These are phyloP conservation scores for Sminthopsis crassicaudata DNA, from an alignment of 2,113 vertebrate genomes.

Conservation along the genomic window DNA sequence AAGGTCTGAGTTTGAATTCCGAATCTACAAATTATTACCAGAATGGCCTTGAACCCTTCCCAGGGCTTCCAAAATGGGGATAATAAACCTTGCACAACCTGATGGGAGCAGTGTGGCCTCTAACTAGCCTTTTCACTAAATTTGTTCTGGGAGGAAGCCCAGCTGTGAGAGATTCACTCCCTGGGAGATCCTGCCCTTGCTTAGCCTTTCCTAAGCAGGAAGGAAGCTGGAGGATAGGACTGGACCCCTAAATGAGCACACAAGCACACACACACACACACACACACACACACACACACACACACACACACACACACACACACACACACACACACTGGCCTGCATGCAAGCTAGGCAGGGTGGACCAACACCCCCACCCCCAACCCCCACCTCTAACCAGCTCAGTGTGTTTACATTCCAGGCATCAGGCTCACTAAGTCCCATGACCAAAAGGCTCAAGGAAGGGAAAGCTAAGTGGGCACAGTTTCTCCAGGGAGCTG, in stretches of 20 bases:
- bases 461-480: neutral
- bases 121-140: neutral
- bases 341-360: neutral
- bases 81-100: neutral
- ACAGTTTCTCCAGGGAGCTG: neutral
- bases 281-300: no score
- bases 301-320: neutral
- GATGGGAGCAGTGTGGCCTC: neutral
- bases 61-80: neutral
- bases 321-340: neutral
- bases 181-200: neutral
- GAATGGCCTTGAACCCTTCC: neutral
- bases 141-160: neutral
- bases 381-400: neutral
- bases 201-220: neutral
- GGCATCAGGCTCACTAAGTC: constrained; percentile 4
- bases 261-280: neutral
- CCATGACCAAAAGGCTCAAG: constrained; percentile 4
- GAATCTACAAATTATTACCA: neutral
- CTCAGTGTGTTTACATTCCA: constrained; percentile 2
- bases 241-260: neutral
- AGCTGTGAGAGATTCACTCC: neutral
- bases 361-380: neutral
- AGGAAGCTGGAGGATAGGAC: neutral
- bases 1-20: neutral